Conservation (phyloP, 2,888 invertebrate genomes). For the Panopea generosa region DNA sequence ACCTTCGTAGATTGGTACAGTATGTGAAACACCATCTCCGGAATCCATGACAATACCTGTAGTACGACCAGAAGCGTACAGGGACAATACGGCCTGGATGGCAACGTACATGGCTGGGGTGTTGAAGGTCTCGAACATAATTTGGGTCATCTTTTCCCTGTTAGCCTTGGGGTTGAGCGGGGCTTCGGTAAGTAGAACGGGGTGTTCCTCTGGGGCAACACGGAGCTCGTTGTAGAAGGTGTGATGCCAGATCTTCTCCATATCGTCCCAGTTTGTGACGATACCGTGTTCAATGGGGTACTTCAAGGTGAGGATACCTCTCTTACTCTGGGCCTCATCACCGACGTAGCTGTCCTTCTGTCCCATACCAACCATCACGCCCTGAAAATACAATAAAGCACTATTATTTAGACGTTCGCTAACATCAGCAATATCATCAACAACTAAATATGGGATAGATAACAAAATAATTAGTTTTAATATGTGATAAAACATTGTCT, state of each 20-base stretch:
- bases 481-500: too few relatives aligned
- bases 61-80: constrained; percentile 97
- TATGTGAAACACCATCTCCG: constrained; percentile 96
- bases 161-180: constrained; percentile 96
- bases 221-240: constrained; percentile 88
- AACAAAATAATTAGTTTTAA: too few relatives aligned
- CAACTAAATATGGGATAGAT: too few relatives aligned
- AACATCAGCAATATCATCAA: too few relatives aligned
- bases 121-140: constrained; percentile 87
- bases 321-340: constrained; percentile 81
- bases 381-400: too few relatives aligned
- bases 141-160: constrained; percentile 95
- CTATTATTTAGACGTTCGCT: too few relatives aligned
- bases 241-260: constrained; percentile 84
- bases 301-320: constrained; percentile 81
- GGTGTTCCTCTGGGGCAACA: constrained; percentile 98
- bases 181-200: constrained; percentile 94
- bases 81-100: constrained; percentile 96
- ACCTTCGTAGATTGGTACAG: constrained; percentile 90
- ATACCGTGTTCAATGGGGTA: constrained; percentile 82
- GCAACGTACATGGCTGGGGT: constrained; percentile 95
- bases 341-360: constrained; percentile 82
- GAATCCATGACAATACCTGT: constrained; percentile 97
- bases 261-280: constrained; percentile 83
- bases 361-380: constrained; percentile 77